Evolutionary conservation across 1,140 invertebrate genomes (phyloP), one percentile per base, ranked within the genome.

Genomic region (Tetragnatha versicolor): DNA sequence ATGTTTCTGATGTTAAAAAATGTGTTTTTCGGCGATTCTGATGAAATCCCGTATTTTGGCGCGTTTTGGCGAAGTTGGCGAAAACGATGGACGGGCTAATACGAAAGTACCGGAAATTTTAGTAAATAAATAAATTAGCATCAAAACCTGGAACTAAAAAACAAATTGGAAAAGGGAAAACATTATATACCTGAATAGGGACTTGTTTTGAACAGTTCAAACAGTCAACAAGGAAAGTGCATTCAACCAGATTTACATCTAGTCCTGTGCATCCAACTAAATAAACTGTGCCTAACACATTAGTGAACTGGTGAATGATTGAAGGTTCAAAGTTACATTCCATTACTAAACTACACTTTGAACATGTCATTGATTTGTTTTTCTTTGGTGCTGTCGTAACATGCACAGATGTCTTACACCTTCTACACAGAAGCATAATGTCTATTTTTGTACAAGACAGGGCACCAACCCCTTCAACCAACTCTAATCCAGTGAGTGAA

Each of bases 211-310:
- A 73, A 70, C 86, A 87, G 35, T 79, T 82, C 1, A 86, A 47
- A 77, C 86, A 87, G 6, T 83, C 81, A 27, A 85, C 55, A 20
- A 81, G 79, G 53, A 83, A 82, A 12, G 80, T 31, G 68, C 83
- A 84, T 49, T 85, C 84, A 31, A 81, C 82, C 14, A 87, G 82
- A 45, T 85, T 81, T 4, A 87, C 73, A 65, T 87, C 86, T 81
- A 84, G 83, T 3, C 83, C 80, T 42, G 81, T 68, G 61, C 86
- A 86, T 5, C 82, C 84, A 25, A 84, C 82, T 10, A 87, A 76
- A 80, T 86, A 83, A 12, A 87, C 80, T 78, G 83, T 86, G 29
- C 86, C 86, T 69, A 85, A 75, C 10, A 84, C 80, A 31, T 82
- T 82, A 0, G 84, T 85, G 75, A 84, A 83, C 39, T 83, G 82